Percentiles rank a stretch among this genome's conserved stretches.
These are phyloP conservation scores for Danio rerio DNA, from an alignment of 2,113 vertebrate species.

Conservation along the genomic window DNA sequence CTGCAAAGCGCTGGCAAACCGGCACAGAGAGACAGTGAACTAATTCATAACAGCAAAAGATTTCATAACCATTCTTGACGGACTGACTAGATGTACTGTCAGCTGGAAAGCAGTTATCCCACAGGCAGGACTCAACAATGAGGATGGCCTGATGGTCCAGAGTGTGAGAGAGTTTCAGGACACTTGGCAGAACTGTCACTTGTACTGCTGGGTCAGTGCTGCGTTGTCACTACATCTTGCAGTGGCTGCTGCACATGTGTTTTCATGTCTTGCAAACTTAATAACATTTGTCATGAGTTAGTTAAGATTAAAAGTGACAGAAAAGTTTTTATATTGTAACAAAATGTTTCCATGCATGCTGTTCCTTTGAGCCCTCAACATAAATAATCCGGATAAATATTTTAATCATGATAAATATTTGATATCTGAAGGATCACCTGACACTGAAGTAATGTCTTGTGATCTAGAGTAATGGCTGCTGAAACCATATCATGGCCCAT, in stretches of 20 bases:
- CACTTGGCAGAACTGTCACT: slow-evolving; percentile 14
- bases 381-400: neutral
- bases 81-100: neutral
- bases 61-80: neutral
- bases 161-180: neutral
- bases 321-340: no score
- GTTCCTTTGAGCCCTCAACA: no score
- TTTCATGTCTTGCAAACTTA: slow-evolving; percentile 12
- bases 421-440: neutral
- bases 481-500: neutral
- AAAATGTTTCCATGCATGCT: no score
- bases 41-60: slow-evolving; percentile 3
- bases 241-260: neutral
- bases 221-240: slow-evolving; percentile 10
- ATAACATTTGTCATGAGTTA: neutral
- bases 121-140: neutral
- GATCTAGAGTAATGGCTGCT: neutral
- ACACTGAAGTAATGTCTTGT: neutral
- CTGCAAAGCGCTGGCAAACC: neutral
- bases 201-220: neutral
- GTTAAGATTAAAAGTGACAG: no score
- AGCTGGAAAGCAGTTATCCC: neutral
- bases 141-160: neutral
- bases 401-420: neutral
- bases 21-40: neutral